Base-by-base conservation (phyloP, 2,888 invertebrate species). In the Cosmorhoe ocellata region DNA sequence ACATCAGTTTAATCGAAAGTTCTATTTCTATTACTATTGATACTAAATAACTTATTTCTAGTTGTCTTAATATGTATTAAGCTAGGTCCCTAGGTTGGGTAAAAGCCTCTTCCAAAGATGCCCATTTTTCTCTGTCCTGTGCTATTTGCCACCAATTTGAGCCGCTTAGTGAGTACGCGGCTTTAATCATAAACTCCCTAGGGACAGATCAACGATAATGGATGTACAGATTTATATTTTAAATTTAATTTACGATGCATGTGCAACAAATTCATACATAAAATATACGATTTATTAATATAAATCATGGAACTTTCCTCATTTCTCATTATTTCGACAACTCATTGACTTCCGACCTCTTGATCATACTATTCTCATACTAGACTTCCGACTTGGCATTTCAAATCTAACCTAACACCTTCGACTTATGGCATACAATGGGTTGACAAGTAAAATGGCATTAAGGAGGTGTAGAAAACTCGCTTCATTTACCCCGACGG, bases 401-500 rank as follows among this genome's bases (percentile, higher is more conserved):
- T 12, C 2, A 48, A 47, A 36, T 0, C 28, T 7, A 10, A 33
- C 33, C 27, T 22, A 31, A 30, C 8, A 0, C 2, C 28, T 1
- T 22, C 11, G 9, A 0, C n/a, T n/a, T 33, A 43, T 1, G 33
- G 22, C 18, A 8, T 13, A 28, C 0, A 18, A 28, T 28, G 8
- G 18, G 4, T 13, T 43, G 33, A 4, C n/a, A 6, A 13, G 24
- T 38, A 22, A 12, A 42, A 49, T 22, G 5, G 36, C 38, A 50
- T 48, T 48, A 41, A 22, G 40, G 31, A 34, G 26, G 43, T 49
- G 36, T 37, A 28, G 31, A 44, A 37, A 44, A 37, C 44, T 14
- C 56, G 58, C 43, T 46, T 62, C 59, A 62, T 62, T 62, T 62
- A 58, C 34, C 31, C 27, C 47, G 48, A 46, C 48, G 51, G 51